Evolutionary conservation across 2,113 vertebrate genomes (phyloP).

Genomic region (Nestor notabilis): DNA sequence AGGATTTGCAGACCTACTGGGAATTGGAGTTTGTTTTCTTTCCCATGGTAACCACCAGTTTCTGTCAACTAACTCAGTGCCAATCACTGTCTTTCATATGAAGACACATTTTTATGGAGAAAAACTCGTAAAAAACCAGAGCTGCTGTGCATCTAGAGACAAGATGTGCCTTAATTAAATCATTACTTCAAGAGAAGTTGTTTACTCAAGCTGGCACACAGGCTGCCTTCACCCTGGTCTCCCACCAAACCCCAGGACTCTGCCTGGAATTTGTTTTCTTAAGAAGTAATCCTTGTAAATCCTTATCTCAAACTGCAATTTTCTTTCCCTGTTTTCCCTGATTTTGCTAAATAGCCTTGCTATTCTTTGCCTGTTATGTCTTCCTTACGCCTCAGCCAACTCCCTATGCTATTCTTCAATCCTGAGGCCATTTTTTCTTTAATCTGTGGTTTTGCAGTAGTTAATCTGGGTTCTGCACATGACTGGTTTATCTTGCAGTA

Average conservation of each 20-base stretch:
- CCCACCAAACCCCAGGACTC: background rate
- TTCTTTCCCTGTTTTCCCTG: background rate
- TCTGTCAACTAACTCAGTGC: background rate
- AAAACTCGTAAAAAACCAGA: background rate
- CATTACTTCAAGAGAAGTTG: background rate
- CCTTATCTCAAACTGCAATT: background rate
- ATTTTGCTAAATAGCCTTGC: constrained; percentile 15
- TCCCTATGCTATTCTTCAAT: background rate
- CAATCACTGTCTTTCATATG: background rate
- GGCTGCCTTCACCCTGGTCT: background rate
- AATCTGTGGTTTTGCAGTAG: background rate
- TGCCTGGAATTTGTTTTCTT: background rate
- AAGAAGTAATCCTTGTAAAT: constrained; percentile 8
- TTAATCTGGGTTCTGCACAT: background rate
- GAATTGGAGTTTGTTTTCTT: background rate
- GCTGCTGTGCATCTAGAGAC: background rate
- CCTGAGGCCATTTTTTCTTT: background rate
- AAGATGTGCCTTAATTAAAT: background rate
- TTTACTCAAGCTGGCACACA: background rate
- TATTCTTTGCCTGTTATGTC: background rate
- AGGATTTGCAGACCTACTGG: background rate
- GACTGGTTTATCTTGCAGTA: background rate
- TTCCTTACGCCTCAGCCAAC: background rate
- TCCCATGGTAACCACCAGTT: background rate
- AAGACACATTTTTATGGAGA: background rate